Base-by-base conservation (phyloP, 2,113 vertebrate genomes). In the Passerina amoena region DNA sequence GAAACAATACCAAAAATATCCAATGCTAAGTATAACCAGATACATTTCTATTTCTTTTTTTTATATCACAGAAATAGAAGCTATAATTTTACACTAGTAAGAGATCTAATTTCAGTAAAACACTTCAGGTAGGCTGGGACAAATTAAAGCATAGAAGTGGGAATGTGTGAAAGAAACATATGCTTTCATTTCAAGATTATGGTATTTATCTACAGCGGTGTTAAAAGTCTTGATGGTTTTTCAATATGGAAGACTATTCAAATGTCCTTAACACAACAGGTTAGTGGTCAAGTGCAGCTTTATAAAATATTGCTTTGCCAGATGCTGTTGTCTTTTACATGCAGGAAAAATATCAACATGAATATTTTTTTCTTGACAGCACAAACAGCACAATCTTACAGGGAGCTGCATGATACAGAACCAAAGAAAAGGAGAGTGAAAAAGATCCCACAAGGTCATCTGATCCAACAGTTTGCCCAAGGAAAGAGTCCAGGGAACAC, bases 151-250 rank as follows among this genome's bases (percentile, higher is more conserved):
- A 84, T 78, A 69, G 92, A 96, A 83, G 88, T 90, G 76, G 28
- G 64, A 93, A 94, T 53, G 90, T 96, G 92, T 94, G 90, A 96
- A 92, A 86, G 76, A 96, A 94, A 93, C 83, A 94, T 65, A 80
- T 40, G 53, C 65, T 92, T 93, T 88, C 31, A 61, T 93, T 94
- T 95, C 69, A 82, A 90, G 72, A 73, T 86, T 78, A 63, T 75
- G 54, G 11, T 88, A 57, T 96, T 94, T 92, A 92, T 72, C 53
- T 86, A 45, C 4, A 3, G n/a, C 4, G 5, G 24, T 70, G 44
- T 73, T 88, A 28, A 83, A 78, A 78, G 9, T 66, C 68, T 35
- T 79, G 31, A 51, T 88, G 47, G 0, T 37, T 92, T 83, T 90
- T 86, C 33, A 23, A 13, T 56, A 50, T 20, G 31, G 76, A 88